Evolutionary conservation across 2,888 invertebrate species (phyloP).

Genomic region (Habrosyne pyritoides): DNA sequence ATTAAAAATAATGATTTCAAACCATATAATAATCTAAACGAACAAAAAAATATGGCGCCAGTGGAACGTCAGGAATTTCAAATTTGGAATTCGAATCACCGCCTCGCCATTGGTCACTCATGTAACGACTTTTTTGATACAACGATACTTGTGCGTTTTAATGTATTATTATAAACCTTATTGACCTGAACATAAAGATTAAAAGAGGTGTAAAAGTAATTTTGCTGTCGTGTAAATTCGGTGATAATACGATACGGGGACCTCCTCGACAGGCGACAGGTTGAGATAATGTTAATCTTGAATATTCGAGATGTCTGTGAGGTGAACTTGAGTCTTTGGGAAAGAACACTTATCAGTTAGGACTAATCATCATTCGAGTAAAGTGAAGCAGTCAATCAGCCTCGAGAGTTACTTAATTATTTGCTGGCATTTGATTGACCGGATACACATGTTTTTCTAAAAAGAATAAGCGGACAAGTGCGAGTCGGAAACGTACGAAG

Average conservation of each 20-base stretch:
- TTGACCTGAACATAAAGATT: constrained; percentile 13
- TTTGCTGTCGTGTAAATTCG: constrained; percentile 37
- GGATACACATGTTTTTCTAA: no score
- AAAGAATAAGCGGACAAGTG: no score
- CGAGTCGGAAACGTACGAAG: no score
- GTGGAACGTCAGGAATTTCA: constrained; percentile 58
- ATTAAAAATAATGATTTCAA: background rate
- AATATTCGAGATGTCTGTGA: constrained; percentile 51
- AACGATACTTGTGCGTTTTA: constrained; percentile 17
- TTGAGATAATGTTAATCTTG: constrained; percentile 60
- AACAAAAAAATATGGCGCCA: constrained; percentile 54
- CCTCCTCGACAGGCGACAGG: constrained; percentile 50
- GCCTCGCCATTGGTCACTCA: constrained; percentile 58
- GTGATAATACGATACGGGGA: constrained; percentile 41
- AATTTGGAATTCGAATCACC: constrained; percentile 54
- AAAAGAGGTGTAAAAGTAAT: constrained; percentile 7
- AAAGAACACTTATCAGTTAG: constrained; percentile 12
- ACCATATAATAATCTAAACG: background rate
- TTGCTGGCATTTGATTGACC: no score
- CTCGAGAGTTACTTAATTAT: no score
- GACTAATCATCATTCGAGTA: no score
- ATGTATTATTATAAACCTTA: constrained; percentile 25
- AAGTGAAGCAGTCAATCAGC: no score
- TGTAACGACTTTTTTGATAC: constrained; percentile 40
- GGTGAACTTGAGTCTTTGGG: constrained; percentile 32